Evolutionary conservation across 2,888 invertebrate species (phyloP), one percentile per base, ranked within the genome.

Genomic region (Leuctra nigra): DNA sequence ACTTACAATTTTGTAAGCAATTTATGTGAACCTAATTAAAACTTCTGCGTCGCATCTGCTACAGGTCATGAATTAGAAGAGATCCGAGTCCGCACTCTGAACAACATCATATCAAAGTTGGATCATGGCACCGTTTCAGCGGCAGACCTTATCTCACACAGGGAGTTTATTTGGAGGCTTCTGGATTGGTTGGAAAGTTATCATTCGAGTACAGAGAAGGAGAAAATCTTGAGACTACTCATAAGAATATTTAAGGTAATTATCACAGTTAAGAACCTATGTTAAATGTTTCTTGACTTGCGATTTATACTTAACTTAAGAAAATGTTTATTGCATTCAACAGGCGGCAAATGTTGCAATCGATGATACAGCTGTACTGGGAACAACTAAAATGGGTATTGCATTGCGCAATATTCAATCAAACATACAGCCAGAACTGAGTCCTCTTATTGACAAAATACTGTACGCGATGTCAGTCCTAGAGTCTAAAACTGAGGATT

Each of bases 181-280:
- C 70, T 84, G 47, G 73, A 77, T 52, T 86, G 84, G 84, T 83
- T 85, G 29, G 18, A 20, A 67, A 68, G 77, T 48, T 76, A 74
- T 55, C 73, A 79, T 36, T 70, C 74, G 47, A 73, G 77, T 35
- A 71, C 77, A 0, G 69, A 79, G 56, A 79, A 82, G 65, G 72
- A 73, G 58, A 76, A 78, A 67, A 82, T 80, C 55, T 70, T 85
- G 36, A 70, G 77, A 54, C 72, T 84, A 57, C 72, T 86, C 46
- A 69, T 77, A 52, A 70, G 69, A 55, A 73, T 80, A 54, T 66
- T 83, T 39, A 56, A 58, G 56, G 62, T 62, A 54, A 24, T 16
- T n/a, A n/a, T n/a, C n/a, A n/a, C n/a, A n/a, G n/a, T n/a, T n/a
- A n/a, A n/a, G 6, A n/a, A 29, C 9, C 2, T 58, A 23, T 54